These are phyloP conservation scores for Adelosebastes latens DNA, from an alignment of 2,797 vertebrate species.

Conservation along the genomic window DNA sequence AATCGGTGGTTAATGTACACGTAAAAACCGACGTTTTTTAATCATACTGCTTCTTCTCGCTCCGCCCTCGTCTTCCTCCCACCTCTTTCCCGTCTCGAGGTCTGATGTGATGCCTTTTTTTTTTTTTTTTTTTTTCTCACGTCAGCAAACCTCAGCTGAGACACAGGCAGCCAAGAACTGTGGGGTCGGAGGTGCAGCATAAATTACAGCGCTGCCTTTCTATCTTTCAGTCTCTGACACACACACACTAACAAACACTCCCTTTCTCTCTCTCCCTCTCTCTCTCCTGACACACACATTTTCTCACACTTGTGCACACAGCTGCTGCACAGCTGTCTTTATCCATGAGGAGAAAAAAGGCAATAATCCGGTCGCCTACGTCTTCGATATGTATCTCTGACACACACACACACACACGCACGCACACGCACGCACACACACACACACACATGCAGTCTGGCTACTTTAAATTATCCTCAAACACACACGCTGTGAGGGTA, in stretches of 20 bases:
- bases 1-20: conserved; percentile 33
- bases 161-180: conserved; percentile 48
- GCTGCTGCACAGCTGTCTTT: conserved; percentile 77
- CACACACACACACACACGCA: conserved; percentile 21
- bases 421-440: conserved; percentile 4
- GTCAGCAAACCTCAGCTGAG: conserved; percentile 73
- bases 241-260: conserved; percentile 21
- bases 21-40: conserved; percentile 37
- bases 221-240: conserved; percentile 41
- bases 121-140: conserved; percentile 33
- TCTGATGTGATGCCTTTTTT: conserved; percentile 47
- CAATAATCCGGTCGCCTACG: conserved; percentile 54
- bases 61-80: conserved; percentile 48
- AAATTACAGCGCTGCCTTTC: conserved; percentile 65
- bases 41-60: conserved; percentile 24
- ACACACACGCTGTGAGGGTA: conserved; percentile 1
- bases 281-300: conserved; percentile 47
- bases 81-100: conserved; percentile 28
- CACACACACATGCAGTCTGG: conserved; percentile 6
- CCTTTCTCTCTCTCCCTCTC: conserved; percentile 8
- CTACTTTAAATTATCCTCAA: not conserved
- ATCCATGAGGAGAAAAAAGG: conserved; percentile 50
- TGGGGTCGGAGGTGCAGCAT: conserved; percentile 70
- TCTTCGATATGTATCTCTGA: conserved; percentile 62
- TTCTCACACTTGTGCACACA: conserved; percentile 72